Percentiles rank a stretch among this genome's conserved stretches.
Evolutionary conservation across 2,888 invertebrate genomes (phyloP).

Genomic region (Protula sp.): DNA sequence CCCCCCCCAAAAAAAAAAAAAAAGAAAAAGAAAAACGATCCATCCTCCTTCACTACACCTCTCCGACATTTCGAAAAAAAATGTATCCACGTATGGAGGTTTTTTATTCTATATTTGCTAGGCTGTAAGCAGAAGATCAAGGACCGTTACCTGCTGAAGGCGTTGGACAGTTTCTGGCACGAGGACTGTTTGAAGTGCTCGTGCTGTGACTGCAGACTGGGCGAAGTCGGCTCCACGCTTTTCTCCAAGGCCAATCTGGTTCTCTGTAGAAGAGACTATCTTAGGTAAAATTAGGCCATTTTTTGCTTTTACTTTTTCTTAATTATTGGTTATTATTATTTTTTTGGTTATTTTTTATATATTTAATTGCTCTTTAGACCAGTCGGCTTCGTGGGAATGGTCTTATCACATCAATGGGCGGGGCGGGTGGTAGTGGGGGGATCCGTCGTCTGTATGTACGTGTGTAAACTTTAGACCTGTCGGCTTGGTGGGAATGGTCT

Average conservation of each 20-base stretch:
- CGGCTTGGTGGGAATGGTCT: too few species aligned
- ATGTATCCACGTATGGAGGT: conserved; percentile 53
- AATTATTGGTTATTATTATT: too few species aligned
- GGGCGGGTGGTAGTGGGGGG: too few species aligned
- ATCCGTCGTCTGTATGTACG: too few species aligned
- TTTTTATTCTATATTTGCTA: too few species aligned
- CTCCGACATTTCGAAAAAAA: too few species aligned
- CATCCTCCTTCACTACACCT: too few species aligned
- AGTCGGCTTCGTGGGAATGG: background rate
- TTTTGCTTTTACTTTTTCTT: background rate
- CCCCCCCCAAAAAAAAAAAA: too few species aligned
- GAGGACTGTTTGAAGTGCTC: conserved; percentile 83
- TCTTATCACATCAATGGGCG: too few species aligned
- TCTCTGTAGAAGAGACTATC: conserved; percentile 85
- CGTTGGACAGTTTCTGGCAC: conserved; percentile 87
- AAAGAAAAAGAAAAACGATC: too few species aligned
- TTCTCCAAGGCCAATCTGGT: conserved; percentile 87
- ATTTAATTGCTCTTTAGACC: background rate
- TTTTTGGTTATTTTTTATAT: background rate
- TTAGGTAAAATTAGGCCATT: too few species aligned
- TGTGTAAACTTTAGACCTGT: too few species aligned
- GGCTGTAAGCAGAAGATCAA: conserved; percentile 82
- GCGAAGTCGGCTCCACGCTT: conserved; percentile 84
- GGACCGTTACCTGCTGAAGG: conserved; percentile 68
- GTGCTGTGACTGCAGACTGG: conserved; percentile 87